A percentile compares a stretch with the other conserved stretches of the same genome.
Conservation (phyloP, 2,113 vertebrate genomes). For the Phaethornis superciliosus region DNA sequence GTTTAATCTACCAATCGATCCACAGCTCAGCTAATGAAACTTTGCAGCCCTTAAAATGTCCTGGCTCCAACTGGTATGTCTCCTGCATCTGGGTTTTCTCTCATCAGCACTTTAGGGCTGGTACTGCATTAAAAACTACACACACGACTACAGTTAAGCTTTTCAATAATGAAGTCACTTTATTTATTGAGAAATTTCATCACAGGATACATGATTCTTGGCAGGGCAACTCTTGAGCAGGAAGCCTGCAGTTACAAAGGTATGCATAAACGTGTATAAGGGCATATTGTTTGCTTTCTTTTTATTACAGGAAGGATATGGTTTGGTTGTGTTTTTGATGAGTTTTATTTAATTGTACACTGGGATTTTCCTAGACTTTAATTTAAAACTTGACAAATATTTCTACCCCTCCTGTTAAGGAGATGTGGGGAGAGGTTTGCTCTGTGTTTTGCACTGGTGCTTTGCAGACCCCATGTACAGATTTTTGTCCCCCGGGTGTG, state of each 20-base stretch:
- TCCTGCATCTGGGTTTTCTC: slow-evolving; percentile 64
- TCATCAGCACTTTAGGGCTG: slow-evolving; percentile 43
- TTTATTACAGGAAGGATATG: slow-evolving; percentile 67
- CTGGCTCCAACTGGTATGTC: slow-evolving; percentile 45
- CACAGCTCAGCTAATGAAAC: slow-evolving; percentile 64
- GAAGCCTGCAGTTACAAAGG: slow-evolving; percentile 72
- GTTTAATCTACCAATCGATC: slow-evolving; percentile 52
- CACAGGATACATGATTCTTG: slow-evolving; percentile 69
- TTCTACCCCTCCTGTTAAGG: background rate
- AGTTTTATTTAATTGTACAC: slow-evolving; percentile 55
- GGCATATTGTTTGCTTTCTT: slow-evolving; percentile 70
- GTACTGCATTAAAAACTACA: slow-evolving; percentile 57
- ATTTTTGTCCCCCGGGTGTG: background rate
- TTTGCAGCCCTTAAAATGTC: slow-evolving; percentile 51
- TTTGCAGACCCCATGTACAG: slow-evolving; percentile 16
- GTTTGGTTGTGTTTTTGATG: slow-evolving; percentile 63
- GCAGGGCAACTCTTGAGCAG: slow-evolving; percentile 66
- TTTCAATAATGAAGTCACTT: slow-evolving; percentile 67
- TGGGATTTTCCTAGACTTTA: slow-evolving; percentile 41
- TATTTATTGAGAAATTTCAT: slow-evolving; percentile 70
- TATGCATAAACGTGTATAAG: slow-evolving; percentile 46
- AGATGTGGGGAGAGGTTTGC: background rate
- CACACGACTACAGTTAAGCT: slow-evolving; percentile 53
- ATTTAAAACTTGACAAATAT: slow-evolving; percentile 1
- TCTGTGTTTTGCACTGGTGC: background rate